Percentiles rank a stretch among this genome's conserved stretches.
Conservation (phyloP, 2,113 vertebrate genomes). For the Cisticola juncidis region DNA sequence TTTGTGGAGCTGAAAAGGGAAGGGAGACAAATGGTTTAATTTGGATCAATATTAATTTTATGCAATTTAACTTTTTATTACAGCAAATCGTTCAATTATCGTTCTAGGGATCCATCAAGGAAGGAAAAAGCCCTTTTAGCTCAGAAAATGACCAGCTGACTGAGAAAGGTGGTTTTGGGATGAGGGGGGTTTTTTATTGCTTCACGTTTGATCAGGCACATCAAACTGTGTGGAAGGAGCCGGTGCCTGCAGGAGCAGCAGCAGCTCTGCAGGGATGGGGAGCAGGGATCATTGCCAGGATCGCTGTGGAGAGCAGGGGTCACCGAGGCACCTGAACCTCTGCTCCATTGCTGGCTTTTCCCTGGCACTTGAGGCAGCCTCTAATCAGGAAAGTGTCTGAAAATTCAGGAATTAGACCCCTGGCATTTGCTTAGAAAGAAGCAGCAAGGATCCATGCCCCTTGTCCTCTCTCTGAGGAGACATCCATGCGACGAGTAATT, state of each 20-base stretch:
- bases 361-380: not conserved
- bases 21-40: constrained; percentile 77
- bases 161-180: not conserved
- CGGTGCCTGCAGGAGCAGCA: not conserved
- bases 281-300: not conserved
- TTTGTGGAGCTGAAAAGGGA: constrained; percentile 63
- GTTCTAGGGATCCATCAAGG: constrained; percentile 26
- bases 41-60: constrained; percentile 82
- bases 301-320: not conserved
- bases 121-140: constrained; percentile 11
- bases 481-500: not conserved
- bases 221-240: not conserved
- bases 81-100: constrained; percentile 66
- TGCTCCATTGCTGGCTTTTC: not conserved
- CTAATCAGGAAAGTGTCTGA: not conserved
- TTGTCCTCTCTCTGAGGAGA: not conserved
- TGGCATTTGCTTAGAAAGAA: not conserved
- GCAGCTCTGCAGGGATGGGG: not conserved
- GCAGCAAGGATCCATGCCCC: not conserved
- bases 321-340: not conserved
- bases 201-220: rapidly evolving
- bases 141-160: not conserved
- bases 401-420: not conserved
- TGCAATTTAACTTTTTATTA: constrained; percentile 73
- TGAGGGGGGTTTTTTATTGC: not conserved